These are phyloP conservation scores for Xestia ashworthii DNA, from an alignment of 2,888 invertebrate species.

Conservation along the genomic window DNA sequence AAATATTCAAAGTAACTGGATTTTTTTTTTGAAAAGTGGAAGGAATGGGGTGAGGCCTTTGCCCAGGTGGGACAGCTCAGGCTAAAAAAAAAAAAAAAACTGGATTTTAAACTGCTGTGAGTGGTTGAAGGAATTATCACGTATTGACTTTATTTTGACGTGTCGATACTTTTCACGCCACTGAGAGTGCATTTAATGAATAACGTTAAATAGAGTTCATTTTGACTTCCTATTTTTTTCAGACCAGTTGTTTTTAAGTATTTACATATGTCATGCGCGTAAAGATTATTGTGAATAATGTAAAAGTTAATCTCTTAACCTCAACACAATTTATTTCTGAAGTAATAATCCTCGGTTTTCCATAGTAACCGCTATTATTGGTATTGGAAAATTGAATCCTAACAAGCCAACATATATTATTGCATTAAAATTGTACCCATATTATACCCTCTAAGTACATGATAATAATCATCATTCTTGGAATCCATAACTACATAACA, in stretches of 20 bases:
- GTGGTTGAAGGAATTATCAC: background rate
- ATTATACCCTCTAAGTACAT: constrained; percentile 4
- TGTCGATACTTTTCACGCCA: background rate
- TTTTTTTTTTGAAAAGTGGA: too few relatives aligned
- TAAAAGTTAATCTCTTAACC: background rate
- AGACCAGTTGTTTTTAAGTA: background rate
- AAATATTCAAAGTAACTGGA: background rate
- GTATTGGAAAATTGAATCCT: background rate
- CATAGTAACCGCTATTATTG: background rate
- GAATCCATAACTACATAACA: constrained; percentile 21
- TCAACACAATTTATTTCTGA: background rate
- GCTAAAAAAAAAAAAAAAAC: too few relatives aligned
- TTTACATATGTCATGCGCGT: background rate
- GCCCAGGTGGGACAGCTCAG: too few relatives aligned
- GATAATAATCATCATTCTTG: constrained; percentile 18
- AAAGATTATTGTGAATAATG: background rate
- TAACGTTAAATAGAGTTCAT: background rate
- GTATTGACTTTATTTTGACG: background rate
- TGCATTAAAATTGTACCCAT: background rate
- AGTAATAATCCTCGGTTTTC: background rate
- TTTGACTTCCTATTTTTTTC: background rate
- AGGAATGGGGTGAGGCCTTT: too few relatives aligned
- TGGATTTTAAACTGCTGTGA: background rate
- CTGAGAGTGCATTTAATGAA: background rate
- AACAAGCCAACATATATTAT: background rate